These are phyloP conservation scores for Psittacula derbiana DNA, from an alignment of 2,797 vertebrate species.

Conservation along the genomic window DNA sequence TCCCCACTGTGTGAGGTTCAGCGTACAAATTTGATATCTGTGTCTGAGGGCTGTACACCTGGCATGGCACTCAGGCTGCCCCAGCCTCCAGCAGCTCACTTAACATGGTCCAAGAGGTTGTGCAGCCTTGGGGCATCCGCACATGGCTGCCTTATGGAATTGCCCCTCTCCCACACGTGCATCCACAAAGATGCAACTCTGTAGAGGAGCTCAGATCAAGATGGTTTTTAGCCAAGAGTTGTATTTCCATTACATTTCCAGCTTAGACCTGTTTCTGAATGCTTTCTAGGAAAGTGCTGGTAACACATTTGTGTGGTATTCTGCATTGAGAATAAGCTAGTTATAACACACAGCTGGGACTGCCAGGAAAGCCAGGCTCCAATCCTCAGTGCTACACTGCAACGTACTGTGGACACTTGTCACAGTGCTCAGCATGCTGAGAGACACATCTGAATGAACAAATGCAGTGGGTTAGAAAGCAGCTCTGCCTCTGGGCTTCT, in stretches of 20 bases:
- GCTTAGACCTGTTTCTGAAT: neutral
- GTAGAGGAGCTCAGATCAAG: fast-evolving
- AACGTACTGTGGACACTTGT: neutral
- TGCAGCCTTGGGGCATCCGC: fast-evolving
- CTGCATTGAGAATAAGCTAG: neutral
- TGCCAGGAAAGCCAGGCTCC: neutral
- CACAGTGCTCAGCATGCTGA: fast-evolving
- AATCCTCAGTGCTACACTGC: fast-evolving
- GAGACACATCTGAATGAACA: fast-evolving
- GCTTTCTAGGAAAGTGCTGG: neutral
- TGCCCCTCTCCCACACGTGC: fast-evolving
- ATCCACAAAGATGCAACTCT: neutral
- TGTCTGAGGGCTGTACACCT: neutral
- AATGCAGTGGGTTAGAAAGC: neutral
- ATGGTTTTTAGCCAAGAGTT: neutral
- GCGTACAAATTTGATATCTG: neutral
- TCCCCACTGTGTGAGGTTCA: fast-evolving
- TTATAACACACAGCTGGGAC: fast-evolving
- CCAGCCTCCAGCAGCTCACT: neutral
- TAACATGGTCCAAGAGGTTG: fast-evolving
- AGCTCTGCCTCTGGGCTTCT: neutral
- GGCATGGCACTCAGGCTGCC: neutral
- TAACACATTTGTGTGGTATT: neutral
- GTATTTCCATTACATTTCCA: neutral
- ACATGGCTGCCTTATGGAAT: fast-evolving